Percentiles rank a stretch among this genome's conserved stretches.
Evolutionary conservation across 2,888 invertebrate genomes (phyloP).

Genomic region (Melanostoma scalare): DNA sequence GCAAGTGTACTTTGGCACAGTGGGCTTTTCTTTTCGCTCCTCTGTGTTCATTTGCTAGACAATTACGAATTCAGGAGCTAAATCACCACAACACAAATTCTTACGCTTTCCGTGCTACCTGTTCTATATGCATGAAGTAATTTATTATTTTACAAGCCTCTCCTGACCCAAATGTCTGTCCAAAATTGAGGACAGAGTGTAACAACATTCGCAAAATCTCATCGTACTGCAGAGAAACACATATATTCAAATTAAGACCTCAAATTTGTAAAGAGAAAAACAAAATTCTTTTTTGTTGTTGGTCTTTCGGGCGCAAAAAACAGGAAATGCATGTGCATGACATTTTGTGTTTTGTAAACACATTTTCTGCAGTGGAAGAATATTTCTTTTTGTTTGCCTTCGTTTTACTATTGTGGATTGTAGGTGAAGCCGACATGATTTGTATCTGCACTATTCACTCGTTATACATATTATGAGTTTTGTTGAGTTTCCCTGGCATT

Average conservation of each 20-base stretch:
- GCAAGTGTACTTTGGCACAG: too few relatives aligned
- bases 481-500: conserved; percentile 55
- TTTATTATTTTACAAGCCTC: background rate
- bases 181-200: background rate
- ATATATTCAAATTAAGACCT: conserved; percentile 22
- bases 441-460: conserved; percentile 47
- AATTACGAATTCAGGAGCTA: too few relatives aligned
- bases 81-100: too few relatives aligned
- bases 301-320: conserved; percentile 43
- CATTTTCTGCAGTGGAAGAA: conserved; percentile 37
- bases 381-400: conserved; percentile 42
- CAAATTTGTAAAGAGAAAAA: conserved; percentile 1
- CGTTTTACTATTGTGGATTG: conserved; percentile 35
- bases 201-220: conserved; percentile 18
- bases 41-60: too few relatives aligned
- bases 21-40: too few relatives aligned
- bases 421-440: conserved; percentile 56
- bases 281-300: conserved; percentile 42
- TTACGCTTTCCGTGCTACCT: too few relatives aligned
- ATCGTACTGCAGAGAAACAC: conserved; percentile 7
- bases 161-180: conserved; percentile 44
- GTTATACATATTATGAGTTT: conserved; percentile 37
- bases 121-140: too few relatives aligned
- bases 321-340: conserved; percentile 60
- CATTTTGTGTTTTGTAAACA: conserved; percentile 46